Evolutionary conservation across 2,113 vertebrate genomes (phyloP).

Genomic region (Penelope pileata): DNA sequence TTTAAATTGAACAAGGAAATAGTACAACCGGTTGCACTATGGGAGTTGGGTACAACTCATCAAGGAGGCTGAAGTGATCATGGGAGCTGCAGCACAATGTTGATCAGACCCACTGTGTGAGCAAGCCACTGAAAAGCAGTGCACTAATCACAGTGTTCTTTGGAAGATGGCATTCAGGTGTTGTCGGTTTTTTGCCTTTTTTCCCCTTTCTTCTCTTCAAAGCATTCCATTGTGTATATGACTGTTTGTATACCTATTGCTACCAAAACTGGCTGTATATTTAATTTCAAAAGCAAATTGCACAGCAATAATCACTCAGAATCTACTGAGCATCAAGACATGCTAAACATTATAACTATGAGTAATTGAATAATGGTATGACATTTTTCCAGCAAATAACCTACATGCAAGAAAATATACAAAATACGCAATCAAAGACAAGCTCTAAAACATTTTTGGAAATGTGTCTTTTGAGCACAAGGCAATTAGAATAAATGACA

Average conservation of each 20-base stretch:
- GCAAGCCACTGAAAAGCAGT: not conserved
- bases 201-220: not conserved
- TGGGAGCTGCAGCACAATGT: not conserved
- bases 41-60: not conserved
- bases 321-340: not conserved
- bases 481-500: slow-evolving; percentile 51
- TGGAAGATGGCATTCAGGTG: not conserved
- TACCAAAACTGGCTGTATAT: not conserved
- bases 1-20: not conserved
- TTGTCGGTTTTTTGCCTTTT: too few species aligned
- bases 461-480: slow-evolving; percentile 28
- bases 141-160: rapidly evolving
- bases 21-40: not conserved
- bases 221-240: not conserved
- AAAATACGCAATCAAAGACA: slow-evolving; percentile 19
- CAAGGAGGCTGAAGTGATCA: too few species aligned
- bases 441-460: slow-evolving; percentile 15
- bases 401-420: slow-evolving; percentile 26
- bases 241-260: not conserved
- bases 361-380: slow-evolving; percentile 11
- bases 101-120: not conserved
- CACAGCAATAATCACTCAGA: not conserved
- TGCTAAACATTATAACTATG: not conserved
- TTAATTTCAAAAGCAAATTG: not conserved
- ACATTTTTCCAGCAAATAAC: not conserved